Evolutionary conservation across 1,140 invertebrate species (phyloP).

Genomic region (Littorina saxatilis): DNA sequence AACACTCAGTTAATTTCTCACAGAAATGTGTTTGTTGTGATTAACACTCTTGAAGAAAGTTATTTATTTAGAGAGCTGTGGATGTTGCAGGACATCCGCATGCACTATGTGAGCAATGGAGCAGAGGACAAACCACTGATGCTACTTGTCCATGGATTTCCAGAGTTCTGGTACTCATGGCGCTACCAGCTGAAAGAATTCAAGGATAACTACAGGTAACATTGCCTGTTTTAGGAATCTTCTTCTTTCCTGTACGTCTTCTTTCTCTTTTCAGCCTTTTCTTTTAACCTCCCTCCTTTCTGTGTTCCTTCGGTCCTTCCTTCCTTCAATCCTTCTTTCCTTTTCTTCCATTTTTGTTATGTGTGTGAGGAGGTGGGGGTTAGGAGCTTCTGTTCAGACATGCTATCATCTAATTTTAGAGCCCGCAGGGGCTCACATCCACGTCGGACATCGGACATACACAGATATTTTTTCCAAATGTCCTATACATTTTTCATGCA

Average conservation of each 20-base stretch:
- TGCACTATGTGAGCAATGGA: constrained; percentile 76
- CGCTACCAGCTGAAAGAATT: constrained; percentile 75
- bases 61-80: not conserved
- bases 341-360: no score
- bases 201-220: constrained; percentile 69
- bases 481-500: no score
- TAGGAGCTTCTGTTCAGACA: not conserved
- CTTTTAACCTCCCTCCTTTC: not conserved
- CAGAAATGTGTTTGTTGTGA: not conserved
- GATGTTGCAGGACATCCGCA: constrained; percentile 61
- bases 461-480: no score
- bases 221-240: not conserved
- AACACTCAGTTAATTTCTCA: no score
- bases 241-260: not conserved
- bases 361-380: no score
- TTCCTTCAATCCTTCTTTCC: no score
- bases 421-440: no score
- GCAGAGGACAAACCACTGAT: constrained; percentile 72
- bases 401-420: no score
- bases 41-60: not conserved
- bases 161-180: constrained; percentile 78
- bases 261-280: not conserved
- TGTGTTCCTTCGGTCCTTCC: not conserved
- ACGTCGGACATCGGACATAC: no score
- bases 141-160: constrained; percentile 77